Conservation (phyloP, 2,888 invertebrate genomes). For the Xestia xanthographa region DNA sequence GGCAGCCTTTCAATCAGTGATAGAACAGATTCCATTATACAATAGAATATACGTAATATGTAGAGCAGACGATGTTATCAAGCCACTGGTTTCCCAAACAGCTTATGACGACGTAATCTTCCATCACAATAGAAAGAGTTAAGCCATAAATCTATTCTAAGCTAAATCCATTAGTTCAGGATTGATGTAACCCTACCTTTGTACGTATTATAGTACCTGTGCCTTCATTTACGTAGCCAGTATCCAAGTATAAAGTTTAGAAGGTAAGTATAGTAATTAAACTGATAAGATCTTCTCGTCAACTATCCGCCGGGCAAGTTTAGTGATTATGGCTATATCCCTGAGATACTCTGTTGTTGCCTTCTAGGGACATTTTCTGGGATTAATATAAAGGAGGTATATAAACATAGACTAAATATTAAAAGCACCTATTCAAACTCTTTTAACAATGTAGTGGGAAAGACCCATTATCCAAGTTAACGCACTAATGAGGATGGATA, state of each 20-base stretch:
- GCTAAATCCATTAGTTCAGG: constrained; percentile 38
- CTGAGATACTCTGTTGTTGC: constrained; percentile 28
- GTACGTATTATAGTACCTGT: constrained; percentile 29
- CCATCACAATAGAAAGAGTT: constrained; percentile 43
- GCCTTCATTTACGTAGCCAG: constrained; percentile 39
- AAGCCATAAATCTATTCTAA: constrained; percentile 41
- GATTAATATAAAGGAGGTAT: background rate
- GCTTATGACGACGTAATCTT: constrained; percentile 6
- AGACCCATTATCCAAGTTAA: background rate
- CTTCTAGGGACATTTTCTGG: constrained; percentile 17
- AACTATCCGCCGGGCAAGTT: constrained; percentile 50
- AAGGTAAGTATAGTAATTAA: constrained; percentile 54
- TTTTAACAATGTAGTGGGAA: background rate
- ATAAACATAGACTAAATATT: background rate
- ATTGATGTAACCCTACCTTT: constrained; percentile 49
- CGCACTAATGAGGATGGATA: background rate
- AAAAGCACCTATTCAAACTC: background rate
- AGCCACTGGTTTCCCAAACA: background rate
- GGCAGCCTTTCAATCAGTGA: background rate
- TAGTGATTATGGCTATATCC: constrained; percentile 54
- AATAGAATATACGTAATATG: constrained; percentile 1
- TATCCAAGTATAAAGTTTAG: constrained; percentile 35
- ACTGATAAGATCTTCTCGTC: constrained; percentile 56
- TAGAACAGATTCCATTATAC: background rate
- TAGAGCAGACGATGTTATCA: background rate